These are phyloP conservation scores for Hedya salicella DNA, from an alignment of 2,888 invertebrate genomes.

Conservation along the genomic window DNA sequence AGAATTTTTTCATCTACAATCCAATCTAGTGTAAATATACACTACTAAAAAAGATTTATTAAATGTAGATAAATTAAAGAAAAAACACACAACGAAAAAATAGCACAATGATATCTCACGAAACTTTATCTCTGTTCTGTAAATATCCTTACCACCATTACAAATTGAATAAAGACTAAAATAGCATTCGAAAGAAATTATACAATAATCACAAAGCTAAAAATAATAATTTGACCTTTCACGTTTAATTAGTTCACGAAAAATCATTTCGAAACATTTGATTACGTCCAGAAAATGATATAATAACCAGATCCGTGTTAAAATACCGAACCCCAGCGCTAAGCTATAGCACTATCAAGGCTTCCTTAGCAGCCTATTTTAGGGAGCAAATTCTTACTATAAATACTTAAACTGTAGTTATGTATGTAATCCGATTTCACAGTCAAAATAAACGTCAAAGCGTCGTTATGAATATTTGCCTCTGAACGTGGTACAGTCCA, in stretches of 20 bases:
- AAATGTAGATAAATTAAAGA: too few relatives aligned
- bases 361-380: background rate
- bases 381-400: slow-evolving; percentile 1
- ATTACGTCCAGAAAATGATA: background rate
- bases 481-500: too few relatives aligned
- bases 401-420: slow-evolving; percentile 36
- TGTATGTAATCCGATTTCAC: slow-evolving; percentile 49
- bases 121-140: too few relatives aligned
- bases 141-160: too few relatives aligned
- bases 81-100: too few relatives aligned
- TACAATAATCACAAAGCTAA: background rate
- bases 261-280: background rate
- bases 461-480: too few relatives aligned
- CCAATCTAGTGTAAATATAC: too few relatives aligned
- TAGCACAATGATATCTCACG: background rate
- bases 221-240: background rate
- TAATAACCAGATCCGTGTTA: background rate
- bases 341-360: slow-evolving; percentile 3
- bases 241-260: background rate
- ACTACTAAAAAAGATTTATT: too few relatives aligned
- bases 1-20: too few relatives aligned
- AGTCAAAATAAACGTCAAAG: slow-evolving; percentile 53
- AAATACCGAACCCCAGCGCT: background rate
- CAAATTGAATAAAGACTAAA: background rate
- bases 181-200: background rate